phyloP scores from a whole-genome alignment of 1,140 invertebrate genomes.

The Coenobita brevimanus region DNA sequence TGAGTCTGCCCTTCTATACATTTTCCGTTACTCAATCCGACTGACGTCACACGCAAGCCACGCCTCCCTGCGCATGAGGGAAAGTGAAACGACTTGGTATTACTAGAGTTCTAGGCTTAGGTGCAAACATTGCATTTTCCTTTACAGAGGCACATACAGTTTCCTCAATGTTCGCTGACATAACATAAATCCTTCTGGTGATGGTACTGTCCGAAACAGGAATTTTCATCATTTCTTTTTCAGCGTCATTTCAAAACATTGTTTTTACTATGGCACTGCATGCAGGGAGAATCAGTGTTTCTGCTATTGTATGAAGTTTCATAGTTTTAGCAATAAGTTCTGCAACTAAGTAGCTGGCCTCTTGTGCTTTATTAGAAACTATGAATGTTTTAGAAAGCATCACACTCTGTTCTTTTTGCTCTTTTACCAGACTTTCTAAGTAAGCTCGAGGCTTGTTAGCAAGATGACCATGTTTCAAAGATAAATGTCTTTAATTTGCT shows the following conservation, averaged over 20 bases:
- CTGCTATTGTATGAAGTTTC: slow-evolving; percentile 23
- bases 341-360: slow-evolving; percentile 35
- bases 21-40: too few relatives aligned
- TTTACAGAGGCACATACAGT: too few relatives aligned
- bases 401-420: slow-evolving; percentile 28
- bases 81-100: too few relatives aligned
- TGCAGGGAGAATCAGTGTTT: slow-evolving; percentile 17
- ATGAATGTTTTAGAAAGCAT: slow-evolving; percentile 31
- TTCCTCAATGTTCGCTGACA: too few relatives aligned
- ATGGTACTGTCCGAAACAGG: slow-evolving; percentile 27
- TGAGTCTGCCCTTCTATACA: too few relatives aligned
- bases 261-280: slow-evolving; percentile 31
- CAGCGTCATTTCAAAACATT: slow-evolving; percentile 28
- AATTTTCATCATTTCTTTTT: slow-evolving; percentile 21
- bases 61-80: too few relatives aligned
- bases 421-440: slow-evolving; percentile 3
- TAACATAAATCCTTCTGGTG: slow-evolving; percentile 15
- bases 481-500: slow-evolving; percentile 56
- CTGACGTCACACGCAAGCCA: too few relatives aligned
- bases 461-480: slow-evolving; percentile 39
- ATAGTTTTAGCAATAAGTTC: slow-evolving; percentile 15
- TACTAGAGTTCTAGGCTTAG: too few relatives aligned
- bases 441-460: slow-evolving; percentile 26
- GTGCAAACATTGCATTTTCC: too few relatives aligned
- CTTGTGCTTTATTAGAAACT: slow-evolving; percentile 34